Percentiles rank a stretch among this genome's conserved stretches.
Conservation (phyloP, 2,113 vertebrate genomes). For the Turdus rufiventris region DNA sequence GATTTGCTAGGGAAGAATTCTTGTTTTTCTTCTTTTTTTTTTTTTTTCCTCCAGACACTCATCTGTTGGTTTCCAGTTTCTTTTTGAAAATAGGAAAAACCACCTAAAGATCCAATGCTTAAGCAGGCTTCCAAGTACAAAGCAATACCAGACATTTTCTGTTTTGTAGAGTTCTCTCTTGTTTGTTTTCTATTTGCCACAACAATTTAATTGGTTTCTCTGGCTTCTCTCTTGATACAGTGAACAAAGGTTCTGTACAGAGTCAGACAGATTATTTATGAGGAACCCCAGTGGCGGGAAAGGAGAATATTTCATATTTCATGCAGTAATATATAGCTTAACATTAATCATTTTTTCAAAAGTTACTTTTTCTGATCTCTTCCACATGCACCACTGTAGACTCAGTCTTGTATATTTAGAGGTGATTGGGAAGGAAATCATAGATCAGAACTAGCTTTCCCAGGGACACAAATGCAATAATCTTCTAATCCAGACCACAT, state of each 20-base stretch:
- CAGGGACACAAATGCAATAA: not conserved
- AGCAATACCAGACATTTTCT: not conserved
- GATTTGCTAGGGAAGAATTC: not conserved
- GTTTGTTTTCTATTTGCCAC: not conserved
- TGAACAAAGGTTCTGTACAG: not conserved
- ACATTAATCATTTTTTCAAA: not conserved
- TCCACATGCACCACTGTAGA: not conserved
- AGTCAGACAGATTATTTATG: slow-evolving; percentile 1
- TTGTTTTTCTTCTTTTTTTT: not conserved
- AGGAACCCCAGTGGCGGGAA: not conserved
- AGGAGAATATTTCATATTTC: slow-evolving; percentile 1
- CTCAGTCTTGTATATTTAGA: not conserved
- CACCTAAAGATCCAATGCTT: not conserved
- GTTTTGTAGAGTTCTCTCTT: not conserved
- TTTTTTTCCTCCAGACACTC: not conserved
- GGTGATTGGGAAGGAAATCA: not conserved
- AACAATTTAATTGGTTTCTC: slow-evolving; percentile 1
- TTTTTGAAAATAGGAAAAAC: not conserved
- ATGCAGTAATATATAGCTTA: not conserved
- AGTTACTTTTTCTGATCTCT: slow-evolving; percentile 5
- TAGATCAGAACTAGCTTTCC: not conserved
- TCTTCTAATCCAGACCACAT: not conserved
- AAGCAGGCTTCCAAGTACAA: not conserved
- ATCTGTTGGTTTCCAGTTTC: not conserved
- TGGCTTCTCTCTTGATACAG: not conserved